Evolutionary conservation across 2,797 vertebrate genomes (phyloP).

Genomic region (Mastacembelus armatus): DNA sequence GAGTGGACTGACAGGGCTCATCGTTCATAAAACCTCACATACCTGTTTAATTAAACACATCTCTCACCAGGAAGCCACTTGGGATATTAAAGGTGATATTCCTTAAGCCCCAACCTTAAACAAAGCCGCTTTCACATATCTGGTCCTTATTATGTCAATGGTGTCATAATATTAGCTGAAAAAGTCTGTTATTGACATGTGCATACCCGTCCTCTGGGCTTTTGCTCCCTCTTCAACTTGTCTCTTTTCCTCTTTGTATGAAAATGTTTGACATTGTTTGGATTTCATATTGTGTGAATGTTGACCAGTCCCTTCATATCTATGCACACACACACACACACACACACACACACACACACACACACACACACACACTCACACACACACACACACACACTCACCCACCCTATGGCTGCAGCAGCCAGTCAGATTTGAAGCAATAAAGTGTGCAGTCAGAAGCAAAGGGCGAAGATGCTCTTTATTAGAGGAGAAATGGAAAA

Average conservation of each 20-base stretch:
- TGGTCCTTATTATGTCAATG: slow-evolving; percentile 19
- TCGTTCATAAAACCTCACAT: not conserved
- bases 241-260: slow-evolving; percentile 23
- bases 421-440: slow-evolving; percentile 70
- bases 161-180: slow-evolving; percentile 10
- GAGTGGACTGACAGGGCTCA: slow-evolving; percentile 12
- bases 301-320: no score
- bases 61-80: not conserved
- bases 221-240: slow-evolving; percentile 33
- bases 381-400: slow-evolving; percentile 18
- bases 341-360: slow-evolving; percentile 15
- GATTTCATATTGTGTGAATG: slow-evolving; percentile 55
- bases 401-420: slow-evolving; percentile 41
- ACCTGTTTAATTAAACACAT: slow-evolving; percentile 27
- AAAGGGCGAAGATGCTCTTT: slow-evolving; percentile 48
- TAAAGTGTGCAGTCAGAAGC: slow-evolving; percentile 60
- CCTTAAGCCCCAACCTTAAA: slow-evolving; percentile 17
- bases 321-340: slow-evolving; percentile 19
- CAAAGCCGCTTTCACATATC: slow-evolving; percentile 5
- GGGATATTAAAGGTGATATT: slow-evolving; percentile 5
- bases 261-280: slow-evolving; percentile 40
- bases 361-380: slow-evolving; percentile 16
- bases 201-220: slow-evolving; percentile 23
- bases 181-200: slow-evolving; percentile 30
- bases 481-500: slow-evolving; percentile 63